Evolutionary conservation across 1,140 invertebrate species (phyloP).

Genomic region (Heliconius hermathena): DNA sequence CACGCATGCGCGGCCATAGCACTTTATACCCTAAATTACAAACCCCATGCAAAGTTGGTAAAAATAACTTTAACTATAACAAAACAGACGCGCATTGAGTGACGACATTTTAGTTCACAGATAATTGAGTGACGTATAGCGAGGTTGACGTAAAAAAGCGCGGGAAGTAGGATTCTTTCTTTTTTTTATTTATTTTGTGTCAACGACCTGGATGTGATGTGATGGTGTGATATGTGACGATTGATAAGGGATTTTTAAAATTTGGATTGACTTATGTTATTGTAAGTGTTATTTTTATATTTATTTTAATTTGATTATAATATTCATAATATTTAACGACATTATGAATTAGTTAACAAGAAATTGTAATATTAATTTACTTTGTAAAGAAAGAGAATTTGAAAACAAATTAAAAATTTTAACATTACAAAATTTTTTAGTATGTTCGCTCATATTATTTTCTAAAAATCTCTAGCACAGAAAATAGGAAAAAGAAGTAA

Average conservation of each 20-base stretch:
- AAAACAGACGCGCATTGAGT: constrained; percentile 13
- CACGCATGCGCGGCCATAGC: constrained; percentile 74
- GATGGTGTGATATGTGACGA: constrained; percentile 12
- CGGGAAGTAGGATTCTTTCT: constrained; percentile 40
- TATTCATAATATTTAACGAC: not conserved
- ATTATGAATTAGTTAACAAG: not conserved
- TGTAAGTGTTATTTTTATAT: not conserved
- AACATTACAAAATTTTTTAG: no score
- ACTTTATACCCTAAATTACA: constrained; percentile 71
- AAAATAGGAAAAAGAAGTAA: no score
- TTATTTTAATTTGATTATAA: not conserved
- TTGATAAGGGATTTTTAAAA: not conserved
- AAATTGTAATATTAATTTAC: not conserved
- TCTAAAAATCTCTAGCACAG: no score
- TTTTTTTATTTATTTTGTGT: constrained; percentile 28
- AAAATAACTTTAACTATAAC: constrained; percentile 57
- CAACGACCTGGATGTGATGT: constrained; percentile 30
- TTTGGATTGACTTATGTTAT: not conserved
- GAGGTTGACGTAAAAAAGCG: constrained; percentile 56
- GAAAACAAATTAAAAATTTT: no score
- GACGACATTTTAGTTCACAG: constrained; percentile 63
- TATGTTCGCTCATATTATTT: no score
- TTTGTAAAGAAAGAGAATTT: not conserved
- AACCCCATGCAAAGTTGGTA: constrained; percentile 73
- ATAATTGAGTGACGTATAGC: constrained; percentile 56